These are phyloP conservation scores for Ondatra zibethicus DNA, from an alignment of 2,113 vertebrate species.

Conservation along the genomic window DNA sequence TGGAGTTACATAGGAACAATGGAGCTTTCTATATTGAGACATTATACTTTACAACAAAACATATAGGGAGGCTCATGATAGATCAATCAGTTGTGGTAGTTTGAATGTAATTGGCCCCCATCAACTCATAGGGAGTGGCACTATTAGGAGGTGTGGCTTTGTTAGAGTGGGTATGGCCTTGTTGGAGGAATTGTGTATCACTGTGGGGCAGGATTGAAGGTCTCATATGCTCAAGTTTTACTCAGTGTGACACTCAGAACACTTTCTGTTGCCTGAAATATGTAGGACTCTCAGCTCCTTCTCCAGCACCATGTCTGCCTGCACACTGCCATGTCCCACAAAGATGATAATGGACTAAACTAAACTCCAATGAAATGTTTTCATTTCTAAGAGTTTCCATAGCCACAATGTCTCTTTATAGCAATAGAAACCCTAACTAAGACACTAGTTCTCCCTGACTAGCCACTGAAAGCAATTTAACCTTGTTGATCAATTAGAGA, in stretches of 20 bases:
- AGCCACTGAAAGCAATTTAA: not conserved
- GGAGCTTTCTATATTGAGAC: not conserved
- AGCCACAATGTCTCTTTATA: not conserved
- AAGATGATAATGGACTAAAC: not conserved
- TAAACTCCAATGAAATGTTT: not conserved
- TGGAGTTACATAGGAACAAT: not conserved
- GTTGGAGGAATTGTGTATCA: not conserved
- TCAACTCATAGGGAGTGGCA: not conserved
- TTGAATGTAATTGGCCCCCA: not conserved
- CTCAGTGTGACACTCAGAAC: not conserved
- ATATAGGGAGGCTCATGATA: not conserved
- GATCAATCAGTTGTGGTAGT: not conserved
- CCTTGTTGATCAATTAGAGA: not conserved
- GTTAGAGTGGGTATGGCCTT: not conserved
- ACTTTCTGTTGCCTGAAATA: not conserved
- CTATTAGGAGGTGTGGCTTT: not conserved
- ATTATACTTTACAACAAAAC: not conserved
- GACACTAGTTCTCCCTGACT: not conserved
- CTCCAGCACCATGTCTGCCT: not conserved
- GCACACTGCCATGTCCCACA: not conserved
- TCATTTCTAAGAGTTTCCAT: not conserved
- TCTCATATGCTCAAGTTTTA: not conserved
- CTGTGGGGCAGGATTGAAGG: not conserved
- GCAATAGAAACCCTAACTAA: not conserved
- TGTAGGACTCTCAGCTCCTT: not conserved